Percentiles rank a stretch among this genome's conserved stretches.
Conservation (phyloP, 2,113 vertebrate genomes). For the Epinephelus lanceolatus region DNA sequence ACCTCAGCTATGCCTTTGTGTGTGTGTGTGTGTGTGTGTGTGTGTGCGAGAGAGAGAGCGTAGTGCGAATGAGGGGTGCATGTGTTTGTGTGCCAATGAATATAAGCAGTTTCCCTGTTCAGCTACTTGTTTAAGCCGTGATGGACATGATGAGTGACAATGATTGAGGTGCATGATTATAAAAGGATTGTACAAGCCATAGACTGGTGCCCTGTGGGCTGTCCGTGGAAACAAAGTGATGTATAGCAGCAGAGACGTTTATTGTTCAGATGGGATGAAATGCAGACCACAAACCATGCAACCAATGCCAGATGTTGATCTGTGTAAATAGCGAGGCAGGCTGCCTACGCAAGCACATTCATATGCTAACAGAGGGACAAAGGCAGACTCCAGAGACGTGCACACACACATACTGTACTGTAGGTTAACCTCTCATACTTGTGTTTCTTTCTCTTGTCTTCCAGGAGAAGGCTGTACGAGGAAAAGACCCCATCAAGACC, state of each 20-base stretch:
- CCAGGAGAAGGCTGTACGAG: conserved; percentile 80
- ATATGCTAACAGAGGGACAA: conserved; percentile 46
- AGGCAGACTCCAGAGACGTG: conserved; percentile 35
- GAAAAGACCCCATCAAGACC: conserved; percentile 75
- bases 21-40: conserved; percentile 8
- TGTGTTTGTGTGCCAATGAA: conserved; percentile 24
- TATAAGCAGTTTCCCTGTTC: conserved; percentile 41
- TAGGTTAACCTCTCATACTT: conserved; percentile 17
- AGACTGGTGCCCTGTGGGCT: conserved; percentile 34
- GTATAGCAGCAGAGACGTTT: conserved; percentile 60
- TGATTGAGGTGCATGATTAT: conserved; percentile 47
- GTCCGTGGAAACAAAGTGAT: conserved; percentile 59
- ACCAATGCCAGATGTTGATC: conserved; percentile 74
- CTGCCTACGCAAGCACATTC: conserved; percentile 66
- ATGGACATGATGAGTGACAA: conserved; percentile 50
- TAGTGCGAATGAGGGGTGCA: conserved; percentile 11
- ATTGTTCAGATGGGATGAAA: conserved; percentile 72
- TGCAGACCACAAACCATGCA: conserved; percentile 69
- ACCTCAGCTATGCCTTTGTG: conserved; percentile 38
- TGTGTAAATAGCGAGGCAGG: conserved; percentile 55
- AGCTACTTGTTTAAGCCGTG: conserved; percentile 37
- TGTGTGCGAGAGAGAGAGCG: not conserved
- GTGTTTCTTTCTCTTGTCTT: conserved; percentile 44
- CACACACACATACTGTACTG: conserved; percentile 7
- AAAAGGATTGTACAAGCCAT: conserved; percentile 31